Conservation (phyloP, 2,113 vertebrate genomes). For the Neopipo cinnamomea region DNA sequence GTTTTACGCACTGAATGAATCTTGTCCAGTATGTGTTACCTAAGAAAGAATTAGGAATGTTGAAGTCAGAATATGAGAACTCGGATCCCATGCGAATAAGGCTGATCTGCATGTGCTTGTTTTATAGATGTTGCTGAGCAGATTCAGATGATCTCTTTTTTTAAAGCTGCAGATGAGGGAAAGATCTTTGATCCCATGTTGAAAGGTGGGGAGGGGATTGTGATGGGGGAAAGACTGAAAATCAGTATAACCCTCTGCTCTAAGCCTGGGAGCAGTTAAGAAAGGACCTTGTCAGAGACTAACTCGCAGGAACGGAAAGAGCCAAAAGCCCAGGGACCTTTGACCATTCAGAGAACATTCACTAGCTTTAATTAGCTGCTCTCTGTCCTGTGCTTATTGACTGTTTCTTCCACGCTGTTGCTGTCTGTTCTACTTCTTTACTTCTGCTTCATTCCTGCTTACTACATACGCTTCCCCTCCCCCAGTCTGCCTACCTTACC, state of each 20-base stretch:
- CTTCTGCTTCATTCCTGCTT: neutral
- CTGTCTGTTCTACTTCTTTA: neutral
- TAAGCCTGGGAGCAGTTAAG: neutral
- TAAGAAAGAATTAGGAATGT: neutral
- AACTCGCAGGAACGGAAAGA: neutral
- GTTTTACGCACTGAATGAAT: neutral
- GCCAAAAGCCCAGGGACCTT: constrained; percentile 16
- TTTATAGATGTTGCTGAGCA: neutral
- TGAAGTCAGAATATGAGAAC: neutral
- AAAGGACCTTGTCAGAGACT: neutral
- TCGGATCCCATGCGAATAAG: neutral
- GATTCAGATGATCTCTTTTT: neutral
- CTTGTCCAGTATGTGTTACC: neutral
- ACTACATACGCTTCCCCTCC: neutral
- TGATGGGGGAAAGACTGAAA: neutral
- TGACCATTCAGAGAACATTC: constrained; percentile 10
- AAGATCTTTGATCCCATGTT: neutral
- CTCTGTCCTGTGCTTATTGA: neutral
- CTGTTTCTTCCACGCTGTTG: neutral
- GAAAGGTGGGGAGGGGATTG: neutral
- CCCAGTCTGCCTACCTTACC: neutral
- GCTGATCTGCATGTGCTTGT: neutral
- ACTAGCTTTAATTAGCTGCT: neutral
- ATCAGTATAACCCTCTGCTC: neutral
- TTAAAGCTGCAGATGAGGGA: neutral